phyloP scores from a whole-genome alignment of 2,888 invertebrate species.

The Eledone cirrhosa region DNA sequence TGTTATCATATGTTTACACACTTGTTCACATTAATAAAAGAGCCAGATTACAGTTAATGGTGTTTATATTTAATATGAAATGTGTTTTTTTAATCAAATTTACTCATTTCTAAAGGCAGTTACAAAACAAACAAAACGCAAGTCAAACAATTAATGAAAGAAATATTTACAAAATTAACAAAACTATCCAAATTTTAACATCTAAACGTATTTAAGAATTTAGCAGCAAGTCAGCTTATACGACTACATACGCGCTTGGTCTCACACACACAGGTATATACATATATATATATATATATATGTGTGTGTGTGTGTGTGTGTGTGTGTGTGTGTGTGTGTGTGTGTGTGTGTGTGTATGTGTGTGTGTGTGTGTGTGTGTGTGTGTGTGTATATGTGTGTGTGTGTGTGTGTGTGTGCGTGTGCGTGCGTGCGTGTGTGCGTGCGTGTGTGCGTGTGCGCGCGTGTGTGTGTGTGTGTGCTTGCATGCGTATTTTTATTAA shows the following conservation, averaged over 20 bases:
- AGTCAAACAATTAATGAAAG: no score
- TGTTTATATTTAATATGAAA: no score
- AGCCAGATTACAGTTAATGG: no score
- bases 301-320: slow-evolving; percentile 30
- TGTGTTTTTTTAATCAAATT: no score
- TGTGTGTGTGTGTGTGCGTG: background rate
- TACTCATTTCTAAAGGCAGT: no score
- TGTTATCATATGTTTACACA: no score
- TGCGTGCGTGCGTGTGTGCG: background rate
- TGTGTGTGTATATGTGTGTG: slow-evolving; percentile 14
- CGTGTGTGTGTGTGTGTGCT: background rate
- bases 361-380: background rate
- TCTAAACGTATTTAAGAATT: no score
- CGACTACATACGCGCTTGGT: background rate
- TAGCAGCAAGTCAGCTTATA: no score
- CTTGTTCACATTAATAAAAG: no score
- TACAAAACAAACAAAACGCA: no score
- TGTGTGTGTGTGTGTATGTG: background rate
- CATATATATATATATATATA: slow-evolving; percentile 20
- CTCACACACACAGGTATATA: background rate
- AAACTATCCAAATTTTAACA: no score
- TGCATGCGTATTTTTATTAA: background rate
- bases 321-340: slow-evolving; percentile 14
- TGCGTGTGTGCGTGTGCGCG: background rate
- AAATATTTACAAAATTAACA: no score